These are phyloP conservation scores for Drosophila birchii DNA, from an alignment of 2,888 invertebrate genomes.

Conservation along the genomic window DNA sequence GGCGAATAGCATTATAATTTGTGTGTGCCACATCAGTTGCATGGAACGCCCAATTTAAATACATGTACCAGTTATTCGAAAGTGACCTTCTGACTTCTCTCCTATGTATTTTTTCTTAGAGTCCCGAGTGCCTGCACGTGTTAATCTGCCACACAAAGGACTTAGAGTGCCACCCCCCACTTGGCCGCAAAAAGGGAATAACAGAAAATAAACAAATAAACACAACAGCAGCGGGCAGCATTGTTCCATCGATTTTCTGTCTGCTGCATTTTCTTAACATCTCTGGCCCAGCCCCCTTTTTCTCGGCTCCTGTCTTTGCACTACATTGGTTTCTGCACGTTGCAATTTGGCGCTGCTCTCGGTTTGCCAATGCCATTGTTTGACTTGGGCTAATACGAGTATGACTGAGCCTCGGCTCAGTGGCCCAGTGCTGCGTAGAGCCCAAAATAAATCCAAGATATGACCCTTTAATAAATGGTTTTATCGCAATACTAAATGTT, in stretches of 20 bases:
- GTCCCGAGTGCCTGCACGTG: conserved; percentile 64
- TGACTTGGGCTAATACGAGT: conserved; percentile 77
- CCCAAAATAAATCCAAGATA: neutral
- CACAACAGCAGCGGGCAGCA: conserved; percentile 30
- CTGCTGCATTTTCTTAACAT: conserved; percentile 75
- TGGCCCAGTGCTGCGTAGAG: neutral
- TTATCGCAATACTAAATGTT: neutral
- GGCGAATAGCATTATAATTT: neutral
- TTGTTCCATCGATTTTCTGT: conserved; percentile 72
- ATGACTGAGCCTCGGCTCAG: conserved; percentile 41
- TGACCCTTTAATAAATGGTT: neutral
- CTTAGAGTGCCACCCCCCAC: conserved; percentile 57
- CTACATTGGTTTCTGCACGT: conserved; percentile 53
- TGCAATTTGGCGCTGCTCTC: conserved; percentile 67
- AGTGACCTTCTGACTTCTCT: conserved; percentile 63
- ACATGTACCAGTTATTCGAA: conserved; percentile 21
- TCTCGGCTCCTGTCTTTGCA: conserved; percentile 9
- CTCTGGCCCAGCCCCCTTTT: conserved; percentile 52
- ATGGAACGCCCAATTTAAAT: conserved; percentile 24
- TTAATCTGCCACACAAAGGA: conserved; percentile 75
- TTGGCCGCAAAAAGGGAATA: conserved; percentile 21
- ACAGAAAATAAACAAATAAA: conserved; percentile 48
- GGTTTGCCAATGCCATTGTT: conserved; percentile 74
- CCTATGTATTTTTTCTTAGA: conserved; percentile 32
- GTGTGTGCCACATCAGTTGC: neutral